Percentiles rank a stretch among this genome's conserved stretches.
phyloP scores from a whole-genome alignment of 2,113 vertebrate species.

The Chaenogobius annularis region DNA sequence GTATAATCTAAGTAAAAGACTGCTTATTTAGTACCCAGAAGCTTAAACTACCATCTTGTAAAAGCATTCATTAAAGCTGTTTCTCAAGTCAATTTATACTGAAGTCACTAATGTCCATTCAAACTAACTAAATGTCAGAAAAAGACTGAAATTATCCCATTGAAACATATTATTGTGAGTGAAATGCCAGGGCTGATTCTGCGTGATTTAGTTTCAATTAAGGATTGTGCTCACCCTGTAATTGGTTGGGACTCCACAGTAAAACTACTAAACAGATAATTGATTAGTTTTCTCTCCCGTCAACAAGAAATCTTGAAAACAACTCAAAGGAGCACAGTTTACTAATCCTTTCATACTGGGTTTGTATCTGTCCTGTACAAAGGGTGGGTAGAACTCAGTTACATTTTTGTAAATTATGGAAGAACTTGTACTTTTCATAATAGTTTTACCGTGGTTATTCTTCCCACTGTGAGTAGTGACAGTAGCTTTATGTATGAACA shows the following conservation, averaged over 20 bases:
- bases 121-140: not conserved
- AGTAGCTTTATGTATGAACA: no score
- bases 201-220: not conserved
- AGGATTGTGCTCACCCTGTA: not conserved
- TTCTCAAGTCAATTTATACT: not conserved
- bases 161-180: not conserved
- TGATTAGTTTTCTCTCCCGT: not conserved
- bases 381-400: no score
- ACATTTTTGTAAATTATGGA: no score
- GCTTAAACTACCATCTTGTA: not conserved
- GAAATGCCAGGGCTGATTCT: not conserved
- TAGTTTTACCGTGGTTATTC: no score
- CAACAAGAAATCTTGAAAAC: not conserved
- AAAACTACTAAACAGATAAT: conserved; percentile 1
- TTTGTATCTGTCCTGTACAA: no score
- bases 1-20: not conserved
- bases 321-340: not conserved
- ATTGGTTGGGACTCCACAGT: not conserved
- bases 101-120: not conserved
- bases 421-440: no score
- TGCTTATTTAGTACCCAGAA: not conserved
- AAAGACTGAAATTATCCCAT: conserved; percentile 3
- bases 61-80: not conserved
- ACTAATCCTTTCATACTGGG: not conserved
- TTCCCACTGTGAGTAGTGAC: no score